Evolutionary conservation across 2,113 vertebrate species (phyloP).

Genomic region (Aptenodytes patagonicus): DNA sequence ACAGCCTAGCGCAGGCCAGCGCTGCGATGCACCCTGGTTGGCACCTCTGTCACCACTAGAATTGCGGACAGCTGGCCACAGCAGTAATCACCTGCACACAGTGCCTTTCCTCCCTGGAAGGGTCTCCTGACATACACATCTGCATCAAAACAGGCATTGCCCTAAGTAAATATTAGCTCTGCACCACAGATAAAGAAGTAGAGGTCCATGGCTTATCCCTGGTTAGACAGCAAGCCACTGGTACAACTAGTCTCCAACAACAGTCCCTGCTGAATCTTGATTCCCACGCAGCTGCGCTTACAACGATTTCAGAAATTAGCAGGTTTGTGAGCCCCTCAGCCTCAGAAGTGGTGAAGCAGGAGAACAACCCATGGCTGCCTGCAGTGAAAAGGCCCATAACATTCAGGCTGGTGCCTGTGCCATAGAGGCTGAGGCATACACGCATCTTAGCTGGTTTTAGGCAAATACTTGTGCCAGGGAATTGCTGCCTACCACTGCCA

Average conservation of each 20-base stretch:
- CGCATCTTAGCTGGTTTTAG: neutral
- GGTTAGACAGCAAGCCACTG: neutral
- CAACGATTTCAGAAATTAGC: neutral
- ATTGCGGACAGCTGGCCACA: neutral
- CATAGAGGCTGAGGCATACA: rapidly evolving
- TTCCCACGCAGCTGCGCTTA: neutral
- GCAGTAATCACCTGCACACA: neutral
- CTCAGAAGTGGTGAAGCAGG: neutral
- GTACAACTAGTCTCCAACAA: neutral
- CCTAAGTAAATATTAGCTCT: neutral
- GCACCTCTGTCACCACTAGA: neutral
- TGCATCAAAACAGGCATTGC: neutral
- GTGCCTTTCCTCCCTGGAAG: neutral
- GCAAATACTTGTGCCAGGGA: neutral
- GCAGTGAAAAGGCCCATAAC: neutral
- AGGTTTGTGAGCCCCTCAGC: neutral
- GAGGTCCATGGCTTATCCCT: neutral
- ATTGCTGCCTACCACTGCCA: neutral
- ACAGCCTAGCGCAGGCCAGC: neutral
- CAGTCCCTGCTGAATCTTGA: neutral
- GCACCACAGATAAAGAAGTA: neutral
- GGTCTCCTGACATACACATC: neutral
- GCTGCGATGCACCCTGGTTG: rapidly evolving
- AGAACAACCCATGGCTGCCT: neutral
- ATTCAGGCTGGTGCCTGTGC: neutral